A percentile compares a stretch with the other conserved stretches of the same genome.
Evolutionary conservation across 2,797 vertebrate species (phyloP).

Genomic region (Sciaenops ocellatus): DNA sequence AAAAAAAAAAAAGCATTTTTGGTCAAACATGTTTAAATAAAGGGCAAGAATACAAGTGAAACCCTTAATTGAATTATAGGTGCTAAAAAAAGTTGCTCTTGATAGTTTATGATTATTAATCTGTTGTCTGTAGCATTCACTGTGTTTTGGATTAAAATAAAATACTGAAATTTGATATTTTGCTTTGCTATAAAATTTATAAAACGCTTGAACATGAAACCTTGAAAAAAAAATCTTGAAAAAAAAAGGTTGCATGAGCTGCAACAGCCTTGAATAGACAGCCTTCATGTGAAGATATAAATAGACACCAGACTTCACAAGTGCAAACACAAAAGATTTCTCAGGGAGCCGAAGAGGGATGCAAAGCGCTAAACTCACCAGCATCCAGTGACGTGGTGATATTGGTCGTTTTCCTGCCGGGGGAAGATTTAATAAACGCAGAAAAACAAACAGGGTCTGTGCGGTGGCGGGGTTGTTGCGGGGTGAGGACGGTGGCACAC

Average conservation of each 20-base stretch:
- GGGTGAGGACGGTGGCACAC: constrained; percentile 77
- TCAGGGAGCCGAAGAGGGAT: constrained; percentile 70
- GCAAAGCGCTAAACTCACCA: constrained; percentile 67
- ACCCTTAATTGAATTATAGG: background rate
- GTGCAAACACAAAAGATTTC: constrained; percentile 80
- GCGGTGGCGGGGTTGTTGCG: constrained; percentile 75
- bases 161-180: background rate
- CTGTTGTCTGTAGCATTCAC: background rate
- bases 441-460: constrained; percentile 91
- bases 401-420: constrained; percentile 85
- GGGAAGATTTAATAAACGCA: constrained; percentile 88
- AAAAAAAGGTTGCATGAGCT: background rate
- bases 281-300: constrained; percentile 60
- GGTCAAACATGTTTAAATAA: constrained; percentile 18
- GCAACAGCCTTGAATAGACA: constrained; percentile 4
- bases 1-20: background rate
- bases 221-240: background rate
- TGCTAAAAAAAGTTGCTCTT: background rate
- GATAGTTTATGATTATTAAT: background rate
- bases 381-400: constrained; percentile 84
- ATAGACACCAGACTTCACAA: constrained; percentile 65
- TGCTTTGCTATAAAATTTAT: constrained; percentile 8
- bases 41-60: constrained; percentile 3
- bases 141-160: background rate
- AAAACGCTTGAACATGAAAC: constrained; percentile 7